Conservation (phyloP, 2,888 invertebrate genomes). For the Bedellia somnulentella region DNA sequence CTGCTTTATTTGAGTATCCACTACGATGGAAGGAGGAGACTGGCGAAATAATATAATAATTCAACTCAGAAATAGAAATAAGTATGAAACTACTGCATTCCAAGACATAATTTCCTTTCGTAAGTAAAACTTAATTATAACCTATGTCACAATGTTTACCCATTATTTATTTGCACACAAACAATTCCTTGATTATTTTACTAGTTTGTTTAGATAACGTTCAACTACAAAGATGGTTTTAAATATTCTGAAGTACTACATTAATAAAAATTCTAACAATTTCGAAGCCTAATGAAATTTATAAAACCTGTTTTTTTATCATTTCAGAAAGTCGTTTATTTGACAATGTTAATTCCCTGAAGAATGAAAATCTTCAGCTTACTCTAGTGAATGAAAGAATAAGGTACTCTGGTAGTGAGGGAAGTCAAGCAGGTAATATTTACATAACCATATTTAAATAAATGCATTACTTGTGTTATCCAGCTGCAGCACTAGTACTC, state of each 20-base stretch:
- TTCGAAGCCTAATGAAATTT: too few species aligned
- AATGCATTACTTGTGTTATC: not conserved
- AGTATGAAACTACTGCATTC: constrained; percentile 72
- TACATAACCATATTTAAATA: not conserved
- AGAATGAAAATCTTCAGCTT: constrained; percentile 82
- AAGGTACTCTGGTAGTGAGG: constrained; percentile 59
- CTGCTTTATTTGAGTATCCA: too few species aligned
- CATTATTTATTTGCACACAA: too few species aligned
- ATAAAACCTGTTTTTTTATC: too few species aligned
- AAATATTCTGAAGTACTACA: too few species aligned
- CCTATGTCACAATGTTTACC: constrained; percentile 19
- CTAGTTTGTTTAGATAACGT: too few species aligned
- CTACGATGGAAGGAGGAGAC: constrained; percentile 47
- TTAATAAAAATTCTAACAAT: too few species aligned
- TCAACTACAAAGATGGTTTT: too few species aligned
- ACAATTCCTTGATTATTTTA: too few species aligned
- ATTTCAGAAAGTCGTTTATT: constrained; percentile 82
- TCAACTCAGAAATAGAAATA: constrained; percentile 74
- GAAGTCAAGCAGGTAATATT: constrained; percentile 24
- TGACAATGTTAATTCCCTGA: constrained; percentile 78
- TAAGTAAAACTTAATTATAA: constrained; percentile 68
- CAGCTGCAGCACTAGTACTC: too few species aligned
- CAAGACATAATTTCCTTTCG: constrained; percentile 80
- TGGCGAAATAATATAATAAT: constrained; percentile 74
- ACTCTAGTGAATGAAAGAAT: constrained; percentile 85